A percentile compares a stretch with the other conserved stretches of the same genome.
phyloP scores from a whole-genome alignment of 2,113 vertebrate genomes.

The Sminthopsis crassicaudata region DNA sequence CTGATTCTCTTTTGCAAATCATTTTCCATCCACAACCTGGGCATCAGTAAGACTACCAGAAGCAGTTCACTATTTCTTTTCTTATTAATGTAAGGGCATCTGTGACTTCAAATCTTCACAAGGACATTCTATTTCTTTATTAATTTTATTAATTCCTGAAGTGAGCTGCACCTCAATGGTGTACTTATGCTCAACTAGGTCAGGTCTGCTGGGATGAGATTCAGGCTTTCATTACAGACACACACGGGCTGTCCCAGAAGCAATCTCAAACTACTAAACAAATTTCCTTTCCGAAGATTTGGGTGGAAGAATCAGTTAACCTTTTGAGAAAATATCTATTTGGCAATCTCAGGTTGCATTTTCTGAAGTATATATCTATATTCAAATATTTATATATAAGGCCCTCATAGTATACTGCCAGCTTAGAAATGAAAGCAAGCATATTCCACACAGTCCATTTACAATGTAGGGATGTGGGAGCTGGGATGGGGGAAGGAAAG shows the following conservation, averaged over 20 bases:
- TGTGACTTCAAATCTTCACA: conserved; percentile 72
- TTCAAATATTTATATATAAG: conserved; percentile 42
- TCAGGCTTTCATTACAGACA: conserved; percentile 74
- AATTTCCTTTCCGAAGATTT: conserved; percentile 43
- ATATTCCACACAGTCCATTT: conserved; percentile 49
- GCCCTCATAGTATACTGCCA: not conserved
- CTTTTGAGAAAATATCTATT: conserved; percentile 45
- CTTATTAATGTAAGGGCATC: conserved; percentile 76
- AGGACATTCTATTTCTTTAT: conserved; percentile 77
- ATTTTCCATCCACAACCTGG: conserved; percentile 49
- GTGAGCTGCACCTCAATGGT: conserved; percentile 76
- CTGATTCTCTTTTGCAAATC: conserved; percentile 5
- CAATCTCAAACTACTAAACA: conserved; percentile 64
- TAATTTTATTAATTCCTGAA: conserved; percentile 79
- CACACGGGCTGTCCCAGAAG: conserved; percentile 67
- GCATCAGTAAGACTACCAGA: not conserved
- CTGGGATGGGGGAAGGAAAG: not conserved
- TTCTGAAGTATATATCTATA: conserved; percentile 41
- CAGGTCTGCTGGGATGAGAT: conserved; percentile 79
- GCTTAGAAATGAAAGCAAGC: conserved; percentile 22
- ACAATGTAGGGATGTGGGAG: not conserved
- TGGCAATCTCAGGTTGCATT: conserved; percentile 59
- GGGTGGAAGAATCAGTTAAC: conserved; percentile 53
- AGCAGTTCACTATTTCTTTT: conserved; percentile 48
- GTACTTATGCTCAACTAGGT: conserved; percentile 77